Base-by-base conservation (phyloP, 2,113 vertebrate species). In the Microcebus tavaratra region DNA sequence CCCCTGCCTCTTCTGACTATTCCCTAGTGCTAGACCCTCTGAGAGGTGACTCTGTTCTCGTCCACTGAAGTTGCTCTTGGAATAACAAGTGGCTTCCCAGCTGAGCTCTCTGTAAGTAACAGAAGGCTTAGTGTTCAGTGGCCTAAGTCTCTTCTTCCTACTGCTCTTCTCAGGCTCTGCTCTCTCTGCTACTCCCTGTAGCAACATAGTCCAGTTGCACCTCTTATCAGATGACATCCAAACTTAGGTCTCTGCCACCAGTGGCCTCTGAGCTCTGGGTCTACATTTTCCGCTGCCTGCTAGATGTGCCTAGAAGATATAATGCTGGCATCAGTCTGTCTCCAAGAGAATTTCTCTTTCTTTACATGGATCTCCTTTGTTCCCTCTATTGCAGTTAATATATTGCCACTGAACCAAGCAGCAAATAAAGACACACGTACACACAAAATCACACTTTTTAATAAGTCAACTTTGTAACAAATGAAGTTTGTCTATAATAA, bases 131-230 rank as follows among this genome's bases (percentile, higher is more conserved):
- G 42, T 42, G 42, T 42, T 42, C 42, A 42, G 42, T 42, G 42
- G 42, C 42, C 23, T 13, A 2, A n/a, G 50, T 63, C 20, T 68
- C 53, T 75, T 42, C 8, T 39, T 25, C 29, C 34, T 57, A 36
- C 29, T 15, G 45, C 31, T 67, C 45, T 65, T 20, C 34, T 15
- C 10, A 31, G 42, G 20, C 27, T 68, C 67, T 50, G 34, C 6
- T 61, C 23, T 63, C 78, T 91, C 42, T 61, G 39, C 15, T 65
- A 13, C 14, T 88, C 45, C 34, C 8, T 39, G 9, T 20, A 23
- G 27, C 18, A 55, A 42, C 34, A 36, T 0, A 5, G 59, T 25
- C 21, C 9, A 45, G 8, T 36, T 75, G 36, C 0, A 45, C 5
- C 34, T 76, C 31, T 67, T 10, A 55, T 31, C 21, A 79, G 45